Evolutionary conservation across 1,140 invertebrate species (phyloP).

Genomic region (Drosophila rhopaloa): DNA sequence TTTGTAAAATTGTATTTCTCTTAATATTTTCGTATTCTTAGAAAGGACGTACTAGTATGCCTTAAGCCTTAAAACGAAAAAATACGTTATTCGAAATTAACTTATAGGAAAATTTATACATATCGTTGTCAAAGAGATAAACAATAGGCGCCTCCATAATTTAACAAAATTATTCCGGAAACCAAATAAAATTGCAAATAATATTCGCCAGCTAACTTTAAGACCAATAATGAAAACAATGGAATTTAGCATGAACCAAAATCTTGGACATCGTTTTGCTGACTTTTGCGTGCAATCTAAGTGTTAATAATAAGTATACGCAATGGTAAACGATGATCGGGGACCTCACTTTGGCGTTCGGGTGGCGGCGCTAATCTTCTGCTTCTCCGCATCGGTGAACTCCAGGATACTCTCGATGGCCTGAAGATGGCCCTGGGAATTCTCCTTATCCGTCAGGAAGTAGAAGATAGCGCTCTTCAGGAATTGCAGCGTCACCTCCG

Average conservation of each 20-base stretch:
- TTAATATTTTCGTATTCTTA: conserved; percentile 24
- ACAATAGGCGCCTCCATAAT: conserved; percentile 34
- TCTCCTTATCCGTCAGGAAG: conserved; percentile 94
- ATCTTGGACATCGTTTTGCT: conserved; percentile 70
- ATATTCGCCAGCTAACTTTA: conserved; percentile 36
- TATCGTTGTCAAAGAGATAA: conserved; percentile 36
- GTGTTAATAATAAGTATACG: conserved; percentile 42
- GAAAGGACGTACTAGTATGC: conserved; percentile 45
- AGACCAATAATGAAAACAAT: conserved; percentile 59
- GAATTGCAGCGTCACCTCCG: conserved; percentile 94
- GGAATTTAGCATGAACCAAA: conserved; percentile 70
- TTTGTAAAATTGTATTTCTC: conserved; percentile 59
- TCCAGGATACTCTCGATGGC: conserved; percentile 95
- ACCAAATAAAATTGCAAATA: conserved; percentile 77
- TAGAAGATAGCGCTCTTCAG: conserved; percentile 96
- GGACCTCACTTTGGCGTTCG: conserved; percentile 83
- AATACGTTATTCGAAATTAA: conserved; percentile 40
- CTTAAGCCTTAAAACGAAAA: conserved; percentile 52
- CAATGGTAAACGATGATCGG: conserved; percentile 21
- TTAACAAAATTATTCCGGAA: conserved; percentile 73
- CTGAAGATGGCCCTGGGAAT: conserved; percentile 92
- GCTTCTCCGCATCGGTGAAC: conserved; percentile 90
- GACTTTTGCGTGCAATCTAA: conserved; percentile 28
- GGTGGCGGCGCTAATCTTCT: conserved; percentile 89
- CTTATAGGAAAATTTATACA: conserved; percentile 50